Conservation (phyloP, 2,113 vertebrate species). For the Atherinomorus stipes region DNA sequence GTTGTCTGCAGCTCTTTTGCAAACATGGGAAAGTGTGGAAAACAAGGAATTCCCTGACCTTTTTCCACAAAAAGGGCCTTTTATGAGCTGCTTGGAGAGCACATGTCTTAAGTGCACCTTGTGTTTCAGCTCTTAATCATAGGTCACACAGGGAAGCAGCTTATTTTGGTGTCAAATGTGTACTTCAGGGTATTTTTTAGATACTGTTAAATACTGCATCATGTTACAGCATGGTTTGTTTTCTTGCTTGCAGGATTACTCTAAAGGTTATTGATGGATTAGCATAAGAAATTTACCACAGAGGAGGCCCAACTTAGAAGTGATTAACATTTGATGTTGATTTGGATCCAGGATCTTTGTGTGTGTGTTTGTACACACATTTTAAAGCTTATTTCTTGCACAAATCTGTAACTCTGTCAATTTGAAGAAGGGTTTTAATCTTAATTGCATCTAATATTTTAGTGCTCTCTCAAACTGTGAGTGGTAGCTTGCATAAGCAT, state of each 20-base stretch:
- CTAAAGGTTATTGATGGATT: neutral
- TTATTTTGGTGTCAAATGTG: neutral
- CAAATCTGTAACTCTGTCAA: no score
- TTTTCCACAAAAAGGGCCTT: conserved; percentile 24
- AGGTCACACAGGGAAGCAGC: neutral
- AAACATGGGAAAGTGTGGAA: conserved; percentile 17
- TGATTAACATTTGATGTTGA: no score
- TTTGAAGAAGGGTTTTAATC: no score
- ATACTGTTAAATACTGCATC: neutral
- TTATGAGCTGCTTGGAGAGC: conserved; percentile 9
- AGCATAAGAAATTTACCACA: neutral
- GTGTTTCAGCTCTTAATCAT: conserved; percentile 9
- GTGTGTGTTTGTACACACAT: no score
- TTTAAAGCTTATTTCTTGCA: no score
- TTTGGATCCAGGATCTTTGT: no score
- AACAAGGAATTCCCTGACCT: conserved; percentile 23
- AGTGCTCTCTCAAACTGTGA: no score
- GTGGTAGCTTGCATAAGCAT: no score
- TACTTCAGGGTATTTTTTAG: neutral
- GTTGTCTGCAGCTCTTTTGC: neutral
- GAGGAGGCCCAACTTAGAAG: no score
- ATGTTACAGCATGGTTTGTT: neutral
- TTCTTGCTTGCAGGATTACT: neutral
- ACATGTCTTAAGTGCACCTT: conserved; percentile 5
- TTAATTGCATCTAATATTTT: no score